A percentile compares a stretch with the other conserved stretches of the same genome.
Conservation (phyloP, 2,888 invertebrate species). For the Aspidiotus rigidus region DNA sequence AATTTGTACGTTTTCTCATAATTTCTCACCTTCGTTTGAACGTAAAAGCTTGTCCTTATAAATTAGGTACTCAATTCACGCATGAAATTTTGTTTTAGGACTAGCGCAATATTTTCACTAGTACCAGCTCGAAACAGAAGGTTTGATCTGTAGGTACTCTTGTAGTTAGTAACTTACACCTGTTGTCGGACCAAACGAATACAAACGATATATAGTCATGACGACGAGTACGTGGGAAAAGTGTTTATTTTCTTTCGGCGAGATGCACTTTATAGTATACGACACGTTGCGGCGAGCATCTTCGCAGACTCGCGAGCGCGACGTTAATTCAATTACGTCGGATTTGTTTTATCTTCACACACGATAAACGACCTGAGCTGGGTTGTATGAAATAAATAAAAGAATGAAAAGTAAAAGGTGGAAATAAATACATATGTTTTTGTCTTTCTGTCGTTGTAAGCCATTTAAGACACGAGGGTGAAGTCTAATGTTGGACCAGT, state of each 20-base stretch:
- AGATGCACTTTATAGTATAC: background rate
- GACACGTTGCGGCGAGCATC: background rate
- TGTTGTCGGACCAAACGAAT: no score
- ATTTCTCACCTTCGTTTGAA: no score
- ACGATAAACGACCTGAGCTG: background rate
- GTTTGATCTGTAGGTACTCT: no score
- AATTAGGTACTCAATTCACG: no score
- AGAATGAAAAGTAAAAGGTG: background rate
- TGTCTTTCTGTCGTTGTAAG: background rate
- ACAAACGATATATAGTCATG: no score
- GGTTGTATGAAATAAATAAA: background rate
- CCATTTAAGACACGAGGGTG: constrained; percentile 3
- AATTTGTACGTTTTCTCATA: no score
- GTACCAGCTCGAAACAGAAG: no score
- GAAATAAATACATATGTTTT: constrained; percentile 2
- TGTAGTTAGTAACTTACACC: no score
- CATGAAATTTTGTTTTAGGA: no score
- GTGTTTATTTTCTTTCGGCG: background rate
- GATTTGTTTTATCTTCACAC: constrained; percentile 2
- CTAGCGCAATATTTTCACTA: no score
- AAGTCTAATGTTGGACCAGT: constrained; percentile 19
- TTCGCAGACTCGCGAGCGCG: background rate
- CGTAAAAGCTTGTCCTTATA: no score
- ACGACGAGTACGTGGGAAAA: background rate
- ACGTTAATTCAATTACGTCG: constrained; percentile 4